Base-by-base conservation (phyloP, 1,140 invertebrate species). In the Anastrepha obliqua region DNA sequence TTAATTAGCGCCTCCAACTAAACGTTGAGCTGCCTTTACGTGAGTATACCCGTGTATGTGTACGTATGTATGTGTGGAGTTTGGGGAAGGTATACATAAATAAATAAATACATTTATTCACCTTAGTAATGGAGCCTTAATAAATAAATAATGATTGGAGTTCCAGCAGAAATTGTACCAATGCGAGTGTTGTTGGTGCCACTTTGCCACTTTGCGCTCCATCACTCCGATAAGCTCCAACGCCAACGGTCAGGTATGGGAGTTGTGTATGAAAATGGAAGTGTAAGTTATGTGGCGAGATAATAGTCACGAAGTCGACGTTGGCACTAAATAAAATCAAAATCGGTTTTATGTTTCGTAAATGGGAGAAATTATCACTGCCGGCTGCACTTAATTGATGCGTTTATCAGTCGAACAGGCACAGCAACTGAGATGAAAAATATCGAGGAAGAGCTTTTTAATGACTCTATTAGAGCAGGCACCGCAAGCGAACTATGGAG, bases 1-100 rank as follows among this genome's bases (percentile, higher is more conserved):
- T 86, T 86, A 86, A 86, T 86, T 86, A 86, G 59, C 85, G 85
- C 85, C 60, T 86, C 59, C 17, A 85, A 85, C 67, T 74, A 74
- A 74, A 74, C 17, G 39, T 74, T 74, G 44, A 44, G 42, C 51
- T 2, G 51, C 51, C 11, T 55, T 11, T 11, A 55, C 51, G 17
- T 20, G 29, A 65, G 64, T n/a, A 39, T 65, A 20, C 15, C 6
- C 7, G 29, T n/a, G 15, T 15, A n/a, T 60, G n/a, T n/a, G 20
- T 60, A n/a, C 51, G 20, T 74, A 29, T 20, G 11, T 39, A 29
- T 29, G 1, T 5, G n/a, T 29, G 29, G 6, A 65, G 29, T 17
- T 65, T 11, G 6, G 29, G 0, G n/a, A 20, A 39, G 7, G 20
- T 47, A 60, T 47, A 11, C 29, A 58, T 81, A 58, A 67, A 67